Evolutionary conservation across 2,888 invertebrate species (phyloP), one percentile per base, ranked within the genome.

Genomic region (Volucella bombylans): DNA sequence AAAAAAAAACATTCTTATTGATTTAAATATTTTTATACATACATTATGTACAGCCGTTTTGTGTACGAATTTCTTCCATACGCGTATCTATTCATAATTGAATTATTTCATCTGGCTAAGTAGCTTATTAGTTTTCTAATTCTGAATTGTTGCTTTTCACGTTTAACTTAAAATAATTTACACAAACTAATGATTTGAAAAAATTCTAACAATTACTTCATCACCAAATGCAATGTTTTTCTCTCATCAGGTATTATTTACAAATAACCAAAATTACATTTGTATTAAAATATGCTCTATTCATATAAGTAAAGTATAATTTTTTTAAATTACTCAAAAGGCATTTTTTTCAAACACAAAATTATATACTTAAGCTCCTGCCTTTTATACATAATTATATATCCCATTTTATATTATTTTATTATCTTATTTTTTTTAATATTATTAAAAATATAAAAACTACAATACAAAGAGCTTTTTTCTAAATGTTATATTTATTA

Each of bases 31-130:
- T 82, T 73, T 73, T 57, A 82, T 87, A 87, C 87, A 87, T 86
- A 85, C 85, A 87, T 78, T 87, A 87, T 87, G 83, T 87, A 87
- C 87, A 87, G 86, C 87, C 87, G 76, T 74, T 86, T 57, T 64
- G 82, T 68, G 39, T 76, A 68, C 74, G 64, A 69, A 74, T 80
- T 80, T 49, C 23, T 65, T 61, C 64, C 71, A 80, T 59, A n/a
- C n/a, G n/a, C n/a, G n/a, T n/a, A 11, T 52, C 52, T 64, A 73
- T 59, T 74, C 31, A 50, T 69, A 79, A 65, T 65, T 74, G 52
- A 73, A 74, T 79, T 82, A 65, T 12, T 55, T 10, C 14, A 18
- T 55, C 23, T 15, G 18, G 11, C 23, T 74, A 43, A 31, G 49
- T 55, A 10, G n/a, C 67, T 73, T 72, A 68, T 62, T 18, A 68